A percentile compares a stretch with the other conserved stretches of the same genome.
Conservation (phyloP, 2,888 invertebrate species). For the Heliconius sara region DNA sequence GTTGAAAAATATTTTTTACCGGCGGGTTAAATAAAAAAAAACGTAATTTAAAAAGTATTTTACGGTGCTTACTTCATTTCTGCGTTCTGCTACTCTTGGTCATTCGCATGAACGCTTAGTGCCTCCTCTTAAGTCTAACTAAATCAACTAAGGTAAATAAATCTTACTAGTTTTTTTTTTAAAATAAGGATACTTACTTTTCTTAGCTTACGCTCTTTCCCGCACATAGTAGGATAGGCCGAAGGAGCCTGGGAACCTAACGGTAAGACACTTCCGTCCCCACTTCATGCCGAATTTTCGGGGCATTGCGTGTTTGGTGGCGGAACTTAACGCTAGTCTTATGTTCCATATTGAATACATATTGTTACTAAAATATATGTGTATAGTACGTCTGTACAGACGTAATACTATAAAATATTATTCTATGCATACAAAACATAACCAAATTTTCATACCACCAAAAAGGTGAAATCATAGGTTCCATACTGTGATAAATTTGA, state of each 20-base stretch:
- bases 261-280: no score
- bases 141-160: constrained; percentile 2
- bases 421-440: background rate
- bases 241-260: no score
- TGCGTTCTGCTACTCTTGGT: background rate
- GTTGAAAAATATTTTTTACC: background rate
- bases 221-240: no score
- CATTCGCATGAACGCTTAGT: background rate
- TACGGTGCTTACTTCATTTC: background rate
- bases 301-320: no score
- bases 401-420: background rate
- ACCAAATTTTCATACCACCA: background rate
- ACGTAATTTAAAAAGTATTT: background rate
- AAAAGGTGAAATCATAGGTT: background rate
- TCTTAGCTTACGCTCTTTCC: no score
- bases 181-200: background rate
- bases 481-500: background rate
- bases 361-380: background rate
- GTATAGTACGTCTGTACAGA: background rate
- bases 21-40: background rate
- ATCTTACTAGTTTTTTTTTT: background rate
- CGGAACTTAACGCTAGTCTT: no score
- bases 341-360: background rate
- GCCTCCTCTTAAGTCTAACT: background rate
- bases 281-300: no score